phyloP scores from a whole-genome alignment of 92 coral and sea anemone species.

The Epizoanthus scotinus region DNA sequence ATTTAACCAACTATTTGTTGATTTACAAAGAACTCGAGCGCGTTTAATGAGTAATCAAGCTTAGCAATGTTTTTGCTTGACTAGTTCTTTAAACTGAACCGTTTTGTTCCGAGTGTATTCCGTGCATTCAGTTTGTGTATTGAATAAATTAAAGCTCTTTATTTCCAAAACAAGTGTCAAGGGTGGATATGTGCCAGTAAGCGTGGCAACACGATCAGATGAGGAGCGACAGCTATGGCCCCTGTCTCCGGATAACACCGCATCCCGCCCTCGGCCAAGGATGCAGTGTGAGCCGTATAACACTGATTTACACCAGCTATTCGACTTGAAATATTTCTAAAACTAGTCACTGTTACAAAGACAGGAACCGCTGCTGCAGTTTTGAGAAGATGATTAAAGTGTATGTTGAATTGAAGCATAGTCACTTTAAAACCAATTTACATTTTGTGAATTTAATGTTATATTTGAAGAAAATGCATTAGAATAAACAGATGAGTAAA shows the following conservation, averaged over 20 bases:
- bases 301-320: background rate
- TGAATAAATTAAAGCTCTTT: slow-evolving; percentile 34
- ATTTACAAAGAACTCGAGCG: background rate
- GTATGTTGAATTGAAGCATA: background rate
- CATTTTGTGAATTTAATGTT: background rate
- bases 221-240: slow-evolving; percentile 17
- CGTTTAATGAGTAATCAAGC: background rate
- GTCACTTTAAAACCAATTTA: slow-evolving; percentile 7
- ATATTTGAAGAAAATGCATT: slow-evolving; percentile 1
- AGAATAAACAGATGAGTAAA: background rate
- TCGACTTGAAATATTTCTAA: background rate
- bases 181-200: slow-evolving; percentile 52
- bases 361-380: background rate
- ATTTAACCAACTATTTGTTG: background rate
- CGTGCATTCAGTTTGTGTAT: slow-evolving; percentile 10
- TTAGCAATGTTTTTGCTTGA: background rate
- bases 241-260: background rate
- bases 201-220: slow-evolving; percentile 19
- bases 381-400: background rate
- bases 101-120: slow-evolving; percentile 1
- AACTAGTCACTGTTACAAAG: background rate
- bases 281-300: background rate
- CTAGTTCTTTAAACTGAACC: background rate
- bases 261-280: background rate
- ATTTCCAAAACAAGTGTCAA: slow-evolving; percentile 59